Conservation (phyloP, 2,113 vertebrate genomes). For the Mustela lutreola region DNA sequence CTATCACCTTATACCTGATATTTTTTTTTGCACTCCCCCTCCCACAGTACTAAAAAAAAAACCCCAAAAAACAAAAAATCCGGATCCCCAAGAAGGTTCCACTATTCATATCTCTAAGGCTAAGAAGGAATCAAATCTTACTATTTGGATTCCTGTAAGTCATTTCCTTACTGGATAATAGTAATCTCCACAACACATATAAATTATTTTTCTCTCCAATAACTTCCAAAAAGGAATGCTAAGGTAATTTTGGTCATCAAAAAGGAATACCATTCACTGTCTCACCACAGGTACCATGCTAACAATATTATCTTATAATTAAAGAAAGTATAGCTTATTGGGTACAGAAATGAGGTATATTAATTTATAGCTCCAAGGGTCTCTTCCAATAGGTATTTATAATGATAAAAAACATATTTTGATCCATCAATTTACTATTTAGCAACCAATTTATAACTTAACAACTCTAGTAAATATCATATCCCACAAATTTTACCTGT, state of each 20-base stretch:
- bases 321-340: background rate
- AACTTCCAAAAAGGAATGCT: background rate
- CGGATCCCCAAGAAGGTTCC: background rate
- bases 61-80: background rate
- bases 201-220: background rate
- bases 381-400: background rate
- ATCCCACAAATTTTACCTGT: background rate
- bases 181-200: background rate
- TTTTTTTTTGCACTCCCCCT: background rate
- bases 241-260: background rate
- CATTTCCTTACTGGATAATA: background rate
- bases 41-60: background rate
- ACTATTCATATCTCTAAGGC: background rate
- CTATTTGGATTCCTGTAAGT: conserved; percentile 36
- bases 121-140: conserved; percentile 3
- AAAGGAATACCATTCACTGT: background rate
- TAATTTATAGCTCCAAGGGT: background rate
- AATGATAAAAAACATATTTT: background rate
- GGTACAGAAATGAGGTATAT: background rate
- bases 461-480: background rate
- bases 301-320: background rate
- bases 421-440: background rate
- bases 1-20: background rate
- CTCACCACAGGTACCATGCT: background rate
- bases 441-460: background rate